phyloP scores from a whole-genome alignment of 2,797 vertebrate species.

The Peromyscus nudipes region DNA sequence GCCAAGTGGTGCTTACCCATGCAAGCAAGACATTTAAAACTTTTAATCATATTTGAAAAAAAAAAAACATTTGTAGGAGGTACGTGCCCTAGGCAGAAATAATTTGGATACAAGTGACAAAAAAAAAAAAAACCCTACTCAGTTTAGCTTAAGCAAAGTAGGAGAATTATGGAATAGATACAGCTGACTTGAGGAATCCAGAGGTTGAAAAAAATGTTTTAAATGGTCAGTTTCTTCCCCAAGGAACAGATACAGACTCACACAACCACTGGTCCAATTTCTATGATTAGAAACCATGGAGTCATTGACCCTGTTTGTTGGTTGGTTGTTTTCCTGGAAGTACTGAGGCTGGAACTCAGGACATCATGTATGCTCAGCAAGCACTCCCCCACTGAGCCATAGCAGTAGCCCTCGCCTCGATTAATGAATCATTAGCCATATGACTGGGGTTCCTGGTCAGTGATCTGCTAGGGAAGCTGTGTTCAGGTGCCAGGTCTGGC shows the following conservation, averaged over 20 bases:
- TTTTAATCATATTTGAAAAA: slow-evolving; percentile 74
- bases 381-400: not conserved
- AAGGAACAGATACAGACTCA: not conserved
- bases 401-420: not conserved
- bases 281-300: not conserved
- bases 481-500: not conserved
- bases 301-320: not conserved
- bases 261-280: not conserved
- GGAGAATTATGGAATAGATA: not conserved
- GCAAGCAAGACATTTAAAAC: slow-evolving; percentile 32
- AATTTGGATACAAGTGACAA: slow-evolving; percentile 53
- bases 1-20: slow-evolving; percentile 47
- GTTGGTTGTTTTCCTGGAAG: not conserved
- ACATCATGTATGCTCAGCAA: not conserved
- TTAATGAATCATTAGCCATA: not conserved
- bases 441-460: not conserved
- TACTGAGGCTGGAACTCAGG: not conserved
- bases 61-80: not conserved
- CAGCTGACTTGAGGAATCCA: not conserved
- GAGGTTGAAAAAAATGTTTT: not conserved
- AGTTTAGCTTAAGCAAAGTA: not conserved
- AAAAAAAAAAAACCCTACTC: not conserved
- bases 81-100: slow-evolving; percentile 50
- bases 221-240: not conserved
- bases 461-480: not conserved